Conservation (phyloP, 2,888 invertebrate genomes). For the Tiliacea aurago region DNA sequence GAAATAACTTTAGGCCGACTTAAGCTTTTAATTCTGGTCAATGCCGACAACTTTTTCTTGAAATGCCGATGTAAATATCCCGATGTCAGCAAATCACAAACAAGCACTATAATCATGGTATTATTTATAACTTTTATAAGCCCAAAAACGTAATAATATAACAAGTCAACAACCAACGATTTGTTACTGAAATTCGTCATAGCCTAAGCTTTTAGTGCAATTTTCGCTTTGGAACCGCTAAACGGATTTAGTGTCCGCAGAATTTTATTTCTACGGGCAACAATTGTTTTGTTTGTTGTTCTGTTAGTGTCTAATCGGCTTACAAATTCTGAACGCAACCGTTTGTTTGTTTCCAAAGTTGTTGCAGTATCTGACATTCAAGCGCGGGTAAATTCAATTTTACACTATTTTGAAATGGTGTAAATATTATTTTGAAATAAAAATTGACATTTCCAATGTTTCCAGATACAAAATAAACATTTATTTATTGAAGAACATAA, state of each 20-base stretch:
- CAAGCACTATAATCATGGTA: not conserved
- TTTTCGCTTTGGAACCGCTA: constrained; percentile 45
- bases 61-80: not conserved
- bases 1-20: not conserved
- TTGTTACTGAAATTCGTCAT: constrained; percentile 16
- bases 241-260: constrained; percentile 33
- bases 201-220: constrained; percentile 25
- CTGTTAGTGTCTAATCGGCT: constrained; percentile 59
- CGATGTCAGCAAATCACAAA: not conserved
- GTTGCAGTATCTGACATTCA: constrained; percentile 37
- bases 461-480: constrained; percentile 10
- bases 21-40: not conserved
- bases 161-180: constrained; percentile 10
- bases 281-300: constrained; percentile 45
- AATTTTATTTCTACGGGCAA: constrained; percentile 48
- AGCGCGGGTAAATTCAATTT: constrained; percentile 36
- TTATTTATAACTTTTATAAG: not conserved
- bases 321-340: constrained; percentile 42
- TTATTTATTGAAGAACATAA: constrained; percentile 22
- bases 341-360: constrained; percentile 49
- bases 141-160: not conserved
- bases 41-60: constrained; percentile 15
- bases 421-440: constrained; percentile 21
- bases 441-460: constrained; percentile 2
- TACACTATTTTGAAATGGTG: constrained; percentile 25